Conservation (phyloP, 2,888 invertebrate genomes). For the Drosophila helvetica region DNA sequence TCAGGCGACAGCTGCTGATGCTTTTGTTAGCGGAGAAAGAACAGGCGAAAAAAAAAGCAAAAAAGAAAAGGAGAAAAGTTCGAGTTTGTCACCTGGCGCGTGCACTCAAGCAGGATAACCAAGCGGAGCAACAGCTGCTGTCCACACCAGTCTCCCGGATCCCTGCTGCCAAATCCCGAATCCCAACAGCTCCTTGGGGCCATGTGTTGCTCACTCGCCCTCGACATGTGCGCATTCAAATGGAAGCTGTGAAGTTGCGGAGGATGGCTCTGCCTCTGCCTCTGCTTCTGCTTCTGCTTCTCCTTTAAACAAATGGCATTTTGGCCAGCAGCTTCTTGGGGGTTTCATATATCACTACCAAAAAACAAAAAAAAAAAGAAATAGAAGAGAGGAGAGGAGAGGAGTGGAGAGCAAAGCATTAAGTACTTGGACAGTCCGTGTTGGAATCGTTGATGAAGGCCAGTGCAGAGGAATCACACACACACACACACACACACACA, state of each 20-base stretch:
- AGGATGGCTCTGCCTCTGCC: slow-evolving; percentile 21
- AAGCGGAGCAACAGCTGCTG: slow-evolving; percentile 43
- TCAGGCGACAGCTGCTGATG: slow-evolving; percentile 40
- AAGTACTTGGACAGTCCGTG: slow-evolving; percentile 47
- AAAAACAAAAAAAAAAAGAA: slow-evolving; percentile 16
- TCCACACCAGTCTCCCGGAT: slow-evolving; percentile 21
- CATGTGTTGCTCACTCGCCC: slow-evolving; percentile 59
- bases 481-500: slow-evolving; percentile 11
- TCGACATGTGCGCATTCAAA: slow-evolving; percentile 67
- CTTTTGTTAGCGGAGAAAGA: slow-evolving; percentile 31
- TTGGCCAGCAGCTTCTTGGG: slow-evolving; percentile 70
- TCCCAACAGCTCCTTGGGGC: slow-evolving; percentile 43
- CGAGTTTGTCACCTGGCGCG: slow-evolving; percentile 76
- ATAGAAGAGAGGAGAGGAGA: slow-evolving; percentile 13
- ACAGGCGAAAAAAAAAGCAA: slow-evolving; percentile 13
- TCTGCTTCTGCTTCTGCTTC: slow-evolving; percentile 21
- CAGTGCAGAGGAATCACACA: slow-evolving; percentile 22
- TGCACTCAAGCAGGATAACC: slow-evolving; percentile 62
- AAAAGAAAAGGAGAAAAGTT: slow-evolving; percentile 18
- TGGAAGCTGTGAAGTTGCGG: slow-evolving; percentile 70
- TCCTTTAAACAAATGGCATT: slow-evolving; percentile 72
- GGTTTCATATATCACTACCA: slow-evolving; percentile 77
- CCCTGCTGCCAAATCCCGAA: slow-evolving; percentile 8
- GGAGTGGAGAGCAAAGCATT: slow-evolving; percentile 28
- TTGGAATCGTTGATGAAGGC: slow-evolving; percentile 65